Evolutionary conservation across 2,113 vertebrate species (phyloP).

Genomic region (Chauna torquata): DNA sequence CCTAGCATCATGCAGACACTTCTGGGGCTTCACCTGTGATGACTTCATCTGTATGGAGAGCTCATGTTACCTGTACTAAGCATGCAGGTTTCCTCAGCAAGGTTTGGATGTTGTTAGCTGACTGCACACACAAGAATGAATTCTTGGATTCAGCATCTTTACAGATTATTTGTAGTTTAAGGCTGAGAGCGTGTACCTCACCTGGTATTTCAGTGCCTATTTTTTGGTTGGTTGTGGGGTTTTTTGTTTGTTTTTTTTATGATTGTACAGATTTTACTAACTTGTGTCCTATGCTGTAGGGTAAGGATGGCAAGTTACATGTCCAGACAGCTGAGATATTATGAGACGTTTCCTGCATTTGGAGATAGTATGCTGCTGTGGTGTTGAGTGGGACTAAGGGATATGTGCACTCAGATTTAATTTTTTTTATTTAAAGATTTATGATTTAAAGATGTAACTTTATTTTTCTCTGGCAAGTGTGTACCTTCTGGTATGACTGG

Average conservation of each 20-base stretch:
- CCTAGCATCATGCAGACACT: neutral
- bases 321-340: fast-evolving
- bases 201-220: neutral
- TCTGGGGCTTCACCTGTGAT: neutral
- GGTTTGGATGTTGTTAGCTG: neutral
- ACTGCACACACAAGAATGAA: neutral
- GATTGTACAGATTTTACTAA: neutral
- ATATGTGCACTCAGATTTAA: neutral
- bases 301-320: neutral
- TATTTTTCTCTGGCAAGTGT: neutral
- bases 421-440: neutral
- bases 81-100: neutral
- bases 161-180: neutral
- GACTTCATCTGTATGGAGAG: neutral
- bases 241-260: neutral
- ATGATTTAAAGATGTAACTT: neutral
- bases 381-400: neutral
- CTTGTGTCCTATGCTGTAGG: neutral
- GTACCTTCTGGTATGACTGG: neutral
- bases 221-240: neutral
- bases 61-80: neutral
- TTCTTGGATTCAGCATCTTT: neutral
- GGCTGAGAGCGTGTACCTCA: neutral
- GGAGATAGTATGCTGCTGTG: neutral
- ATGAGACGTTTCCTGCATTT: neutral